These are phyloP conservation scores for Ips typographus DNA, from an alignment of 1,140 invertebrate genomes.

Conservation along the genomic window DNA sequence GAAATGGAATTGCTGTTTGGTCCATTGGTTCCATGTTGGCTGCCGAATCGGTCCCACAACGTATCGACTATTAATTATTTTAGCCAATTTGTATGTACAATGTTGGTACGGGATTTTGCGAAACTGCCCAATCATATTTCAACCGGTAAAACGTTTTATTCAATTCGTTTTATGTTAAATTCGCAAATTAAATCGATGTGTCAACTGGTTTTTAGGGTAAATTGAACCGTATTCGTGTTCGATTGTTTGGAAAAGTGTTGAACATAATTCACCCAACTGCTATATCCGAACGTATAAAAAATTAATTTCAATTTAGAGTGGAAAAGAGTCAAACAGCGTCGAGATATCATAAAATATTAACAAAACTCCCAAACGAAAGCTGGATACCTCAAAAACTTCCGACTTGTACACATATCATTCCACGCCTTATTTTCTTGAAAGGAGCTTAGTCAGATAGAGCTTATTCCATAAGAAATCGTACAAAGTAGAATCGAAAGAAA, in stretches of 20 bases:
- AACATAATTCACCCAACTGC: too few relatives aligned
- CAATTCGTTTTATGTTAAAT: conserved; percentile 6
- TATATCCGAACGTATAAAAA: too few relatives aligned
- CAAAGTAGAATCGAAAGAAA: conserved; percentile 10
- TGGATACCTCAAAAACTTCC: not conserved
- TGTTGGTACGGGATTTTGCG: conserved; percentile 8
- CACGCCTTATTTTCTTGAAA: conserved; percentile 10
- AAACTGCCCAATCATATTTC: conserved; percentile 2
- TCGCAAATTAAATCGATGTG: not conserved
- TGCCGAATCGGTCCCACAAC: not conserved
- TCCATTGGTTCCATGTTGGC: conserved; percentile 1
- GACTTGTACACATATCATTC: conserved; percentile 14
- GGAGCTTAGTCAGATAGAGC: conserved; percentile 9
- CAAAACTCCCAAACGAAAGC: not conserved
- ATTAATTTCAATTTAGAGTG: too few relatives aligned
- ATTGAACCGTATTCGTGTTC: not conserved
- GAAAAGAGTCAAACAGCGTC: too few relatives aligned
- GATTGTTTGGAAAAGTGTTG: not conserved
- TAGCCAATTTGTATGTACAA: conserved; percentile 8
- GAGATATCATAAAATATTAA: not conserved
- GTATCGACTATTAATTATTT: conserved; percentile 16
- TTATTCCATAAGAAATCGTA: conserved; percentile 8
- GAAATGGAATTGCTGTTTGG: not conserved
- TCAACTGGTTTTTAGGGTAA: not conserved
- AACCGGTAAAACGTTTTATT: not conserved